Percentiles rank a stretch among this genome's conserved stretches.
Conservation (phyloP, 2,888 invertebrate species). For the Coenonympha glycerion region DNA sequence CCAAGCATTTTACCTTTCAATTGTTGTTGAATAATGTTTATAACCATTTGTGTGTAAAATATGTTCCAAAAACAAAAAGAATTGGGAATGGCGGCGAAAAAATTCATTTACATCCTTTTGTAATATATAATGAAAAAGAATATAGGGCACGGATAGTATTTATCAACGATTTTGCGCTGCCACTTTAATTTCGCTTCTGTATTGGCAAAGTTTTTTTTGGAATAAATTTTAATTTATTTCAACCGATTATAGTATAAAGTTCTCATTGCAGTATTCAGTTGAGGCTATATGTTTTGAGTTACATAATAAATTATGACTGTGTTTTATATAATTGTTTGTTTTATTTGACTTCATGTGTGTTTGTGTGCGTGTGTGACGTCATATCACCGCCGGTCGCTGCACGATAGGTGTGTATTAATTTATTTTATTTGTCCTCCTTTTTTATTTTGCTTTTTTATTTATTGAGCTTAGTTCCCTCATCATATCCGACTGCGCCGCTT, state of each 20-base stretch:
- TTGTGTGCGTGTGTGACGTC: conserved; percentile 8
- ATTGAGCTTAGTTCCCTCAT: neutral
- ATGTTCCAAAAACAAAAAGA: too few species aligned
- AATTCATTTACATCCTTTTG: too few species aligned
- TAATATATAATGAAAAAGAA: too few species aligned
- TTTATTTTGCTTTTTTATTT: neutral
- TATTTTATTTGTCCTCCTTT: conserved; percentile 17
- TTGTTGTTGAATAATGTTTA: too few species aligned
- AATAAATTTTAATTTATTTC: too few species aligned
- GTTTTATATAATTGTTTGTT: conserved; percentile 18
- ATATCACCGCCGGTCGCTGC: conserved; percentile 22
- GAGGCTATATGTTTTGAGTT: conserved; percentile 17
- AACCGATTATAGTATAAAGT: neutral
- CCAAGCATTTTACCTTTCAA: too few species aligned
- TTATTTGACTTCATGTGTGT: conserved; percentile 15
- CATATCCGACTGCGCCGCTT: neutral
- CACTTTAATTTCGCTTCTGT: too few species aligned
- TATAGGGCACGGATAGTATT: too few species aligned
- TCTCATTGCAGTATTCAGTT: conserved; percentile 11
- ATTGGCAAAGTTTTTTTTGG: too few species aligned
- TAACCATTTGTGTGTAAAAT: too few species aligned
- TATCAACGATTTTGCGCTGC: too few species aligned
- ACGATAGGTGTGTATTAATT: conserved; percentile 35
- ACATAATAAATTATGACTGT: conserved; percentile 20
- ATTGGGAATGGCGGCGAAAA: too few species aligned